Evolutionary conservation across 2,797 vertebrate genomes (phyloP).

Genomic region (Artibeus jamaicensis): DNA sequence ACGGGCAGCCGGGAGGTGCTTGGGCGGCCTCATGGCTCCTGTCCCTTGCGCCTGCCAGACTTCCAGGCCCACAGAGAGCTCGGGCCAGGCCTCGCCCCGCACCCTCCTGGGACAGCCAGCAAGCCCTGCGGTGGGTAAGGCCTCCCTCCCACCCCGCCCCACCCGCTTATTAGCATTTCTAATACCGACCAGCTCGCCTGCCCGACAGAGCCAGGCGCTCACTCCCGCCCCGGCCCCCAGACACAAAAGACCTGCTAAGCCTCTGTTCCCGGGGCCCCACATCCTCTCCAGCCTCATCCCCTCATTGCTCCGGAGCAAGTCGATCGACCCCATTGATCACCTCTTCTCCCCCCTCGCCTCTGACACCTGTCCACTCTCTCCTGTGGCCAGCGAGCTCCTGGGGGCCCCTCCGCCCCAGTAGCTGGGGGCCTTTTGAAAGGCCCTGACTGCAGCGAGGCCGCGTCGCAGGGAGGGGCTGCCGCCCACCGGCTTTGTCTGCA

Average conservation of each 20-base stretch:
- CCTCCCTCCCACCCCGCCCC: slow-evolving; percentile 71
- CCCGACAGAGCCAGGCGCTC: slow-evolving; percentile 75
- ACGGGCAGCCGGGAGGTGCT: not conserved
- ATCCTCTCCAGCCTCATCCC: slow-evolving; percentile 24
- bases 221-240: slow-evolving; percentile 43
- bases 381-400: not conserved
- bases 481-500: slow-evolving; percentile 81
- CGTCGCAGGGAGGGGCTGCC: slow-evolving; percentile 77
- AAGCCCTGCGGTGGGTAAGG: slow-evolving; percentile 79
- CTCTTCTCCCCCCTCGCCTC: not conserved
- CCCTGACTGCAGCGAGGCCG: slow-evolving; percentile 80
- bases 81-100: rapidly evolving
- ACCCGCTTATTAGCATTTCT: slow-evolving; percentile 86
- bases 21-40: rapidly evolving
- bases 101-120: not conserved
- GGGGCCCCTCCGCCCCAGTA: slow-evolving; percentile 63
- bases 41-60: not conserved
- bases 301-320: slow-evolving; percentile 61
- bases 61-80: rapidly evolving
- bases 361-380: slow-evolving; percentile 79
- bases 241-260: slow-evolving; percentile 76
- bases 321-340: slow-evolving; percentile 74
- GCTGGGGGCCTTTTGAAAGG: slow-evolving; percentile 73
- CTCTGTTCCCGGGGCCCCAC: not conserved
- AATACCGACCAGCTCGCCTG: slow-evolving; percentile 80